These are phyloP conservation scores for Drosophila vallismaia DNA, from an alignment of 2,888 invertebrate species.

Conservation along the genomic window DNA sequence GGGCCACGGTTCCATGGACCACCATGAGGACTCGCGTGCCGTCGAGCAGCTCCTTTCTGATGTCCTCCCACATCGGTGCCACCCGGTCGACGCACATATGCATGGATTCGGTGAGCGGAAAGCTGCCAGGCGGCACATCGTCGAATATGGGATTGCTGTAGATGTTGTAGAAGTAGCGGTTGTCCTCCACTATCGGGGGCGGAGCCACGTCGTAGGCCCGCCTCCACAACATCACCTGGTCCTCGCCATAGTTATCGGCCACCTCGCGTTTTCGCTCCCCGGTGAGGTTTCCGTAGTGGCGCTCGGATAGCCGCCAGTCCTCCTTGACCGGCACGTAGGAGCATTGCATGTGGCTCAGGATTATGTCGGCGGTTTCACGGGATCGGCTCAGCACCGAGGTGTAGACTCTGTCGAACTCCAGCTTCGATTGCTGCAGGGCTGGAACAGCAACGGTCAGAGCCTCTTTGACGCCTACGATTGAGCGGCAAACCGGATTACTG, in stretches of 20 bases:
- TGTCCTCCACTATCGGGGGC: slow-evolving; percentile 90
- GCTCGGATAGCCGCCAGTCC: slow-evolving; percentile 94
- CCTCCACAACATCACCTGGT: slow-evolving; percentile 94
- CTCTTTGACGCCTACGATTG: slow-evolving; percentile 75
- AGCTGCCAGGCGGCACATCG: slow-evolving; percentile 88
- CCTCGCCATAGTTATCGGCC: slow-evolving; percentile 93
- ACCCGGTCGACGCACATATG: slow-evolving; percentile 92
- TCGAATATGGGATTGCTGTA: slow-evolving; percentile 90
- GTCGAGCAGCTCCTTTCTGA: slow-evolving; percentile 89
- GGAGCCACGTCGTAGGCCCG: slow-evolving; percentile 93
- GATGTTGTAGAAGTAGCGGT: slow-evolving; percentile 90
- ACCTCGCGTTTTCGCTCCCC: slow-evolving; percentile 94
- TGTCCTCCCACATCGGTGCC: slow-evolving; percentile 90
- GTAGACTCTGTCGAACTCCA: slow-evolving; percentile 91
- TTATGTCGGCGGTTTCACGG: slow-evolving; percentile 88
- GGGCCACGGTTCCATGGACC: slow-evolving; percentile 93
- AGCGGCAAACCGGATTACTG: not conserved
- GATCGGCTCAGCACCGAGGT: slow-evolving; percentile 92
- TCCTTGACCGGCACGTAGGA: slow-evolving; percentile 88
- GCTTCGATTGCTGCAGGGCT: slow-evolving; percentile 88
- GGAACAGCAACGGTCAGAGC: slow-evolving; percentile 85
- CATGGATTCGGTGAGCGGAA: slow-evolving; percentile 93
- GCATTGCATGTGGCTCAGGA: slow-evolving; percentile 88
- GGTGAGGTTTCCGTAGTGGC: slow-evolving; percentile 94
- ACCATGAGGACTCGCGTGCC: slow-evolving; percentile 92